phyloP scores from a whole-genome alignment of 2,113 vertebrate genomes.

The Numida meleagris region DNA sequence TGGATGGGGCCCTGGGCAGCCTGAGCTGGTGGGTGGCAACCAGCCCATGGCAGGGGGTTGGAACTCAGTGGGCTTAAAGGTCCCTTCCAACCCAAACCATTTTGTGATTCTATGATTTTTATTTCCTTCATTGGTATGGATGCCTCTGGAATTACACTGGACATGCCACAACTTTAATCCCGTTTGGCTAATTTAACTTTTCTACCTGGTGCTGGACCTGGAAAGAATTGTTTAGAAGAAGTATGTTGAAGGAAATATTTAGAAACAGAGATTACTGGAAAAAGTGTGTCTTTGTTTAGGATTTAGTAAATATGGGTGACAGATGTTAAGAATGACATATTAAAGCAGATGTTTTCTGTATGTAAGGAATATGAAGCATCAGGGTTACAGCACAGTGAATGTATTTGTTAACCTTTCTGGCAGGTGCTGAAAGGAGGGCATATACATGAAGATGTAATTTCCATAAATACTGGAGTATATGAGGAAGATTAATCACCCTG shows the following conservation, averaged over 20 bases:
- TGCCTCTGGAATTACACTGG: neutral
- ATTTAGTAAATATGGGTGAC: constrained; percentile 62
- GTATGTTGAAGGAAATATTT: constrained; percentile 30
- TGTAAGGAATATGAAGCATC: constrained; percentile 44
- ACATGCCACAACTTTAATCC: neutral
- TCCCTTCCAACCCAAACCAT: too few relatives aligned
- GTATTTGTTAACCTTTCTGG: constrained; percentile 64
- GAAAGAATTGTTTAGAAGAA: constrained; percentile 28
- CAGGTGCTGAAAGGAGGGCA: constrained; percentile 57
- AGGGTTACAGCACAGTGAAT: constrained; percentile 3
- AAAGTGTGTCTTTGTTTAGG: constrained; percentile 52
- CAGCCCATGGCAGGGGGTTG: too few relatives aligned
- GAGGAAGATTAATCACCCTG: constrained; percentile 49
- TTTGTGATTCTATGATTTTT: neutral
- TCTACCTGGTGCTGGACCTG: neutral
- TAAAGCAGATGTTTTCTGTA: constrained; percentile 54
- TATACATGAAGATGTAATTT: constrained; percentile 42
- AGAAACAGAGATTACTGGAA: constrained; percentile 49
- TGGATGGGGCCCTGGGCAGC: too few relatives aligned
- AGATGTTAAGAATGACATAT: constrained; percentile 69
- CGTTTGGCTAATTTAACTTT: neutral
- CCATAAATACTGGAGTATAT: neutral
- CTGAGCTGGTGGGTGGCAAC: too few relatives aligned
- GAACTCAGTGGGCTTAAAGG: too few relatives aligned
- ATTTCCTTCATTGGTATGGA: neutral